Evolutionary conservation across 2,888 invertebrate genomes (phyloP).

Genomic region (Gymnoscelis rufifasciata): DNA sequence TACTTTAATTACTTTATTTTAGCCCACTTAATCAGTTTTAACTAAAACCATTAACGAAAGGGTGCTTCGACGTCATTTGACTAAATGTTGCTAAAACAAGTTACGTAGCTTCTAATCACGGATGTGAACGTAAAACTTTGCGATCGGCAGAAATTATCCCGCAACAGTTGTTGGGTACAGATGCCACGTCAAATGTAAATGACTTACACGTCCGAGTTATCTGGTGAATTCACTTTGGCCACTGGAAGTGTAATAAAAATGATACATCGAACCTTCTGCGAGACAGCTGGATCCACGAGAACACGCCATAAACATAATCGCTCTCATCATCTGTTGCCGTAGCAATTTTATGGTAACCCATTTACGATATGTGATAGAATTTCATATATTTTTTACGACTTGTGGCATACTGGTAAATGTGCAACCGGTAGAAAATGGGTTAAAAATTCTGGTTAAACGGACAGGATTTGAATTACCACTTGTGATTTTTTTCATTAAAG

Average conservation of each 20-base stretch:
- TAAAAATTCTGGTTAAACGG: no score
- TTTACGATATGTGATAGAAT: slow-evolving; percentile 60
- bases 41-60: not conserved
- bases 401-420: slow-evolving; percentile 17
- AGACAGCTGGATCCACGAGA: slow-evolving; percentile 37
- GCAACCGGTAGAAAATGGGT: slow-evolving; percentile 16
- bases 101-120: slow-evolving; percentile 19
- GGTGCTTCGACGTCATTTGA: not conserved
- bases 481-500: no score
- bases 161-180: slow-evolving; percentile 26
- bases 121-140: slow-evolving; percentile 21
- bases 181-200: slow-evolving; percentile 50
- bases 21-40: no score
- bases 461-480: no score
- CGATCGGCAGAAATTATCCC: slow-evolving; percentile 19
- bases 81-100: slow-evolving; percentile 15
- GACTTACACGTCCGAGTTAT: slow-evolving; percentile 68
- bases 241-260: slow-evolving; percentile 64
- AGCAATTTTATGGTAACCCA: slow-evolving; percentile 54
- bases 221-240: slow-evolving; percentile 74
- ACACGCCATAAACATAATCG: slow-evolving; percentile 68
- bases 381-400: slow-evolving; percentile 56
- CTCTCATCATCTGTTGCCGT: slow-evolving; percentile 61
- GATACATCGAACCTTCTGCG: slow-evolving; percentile 57
- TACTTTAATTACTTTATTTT: no score